phyloP scores from a whole-genome alignment of 2,113 vertebrate species.

The Holacanthus passer region DNA sequence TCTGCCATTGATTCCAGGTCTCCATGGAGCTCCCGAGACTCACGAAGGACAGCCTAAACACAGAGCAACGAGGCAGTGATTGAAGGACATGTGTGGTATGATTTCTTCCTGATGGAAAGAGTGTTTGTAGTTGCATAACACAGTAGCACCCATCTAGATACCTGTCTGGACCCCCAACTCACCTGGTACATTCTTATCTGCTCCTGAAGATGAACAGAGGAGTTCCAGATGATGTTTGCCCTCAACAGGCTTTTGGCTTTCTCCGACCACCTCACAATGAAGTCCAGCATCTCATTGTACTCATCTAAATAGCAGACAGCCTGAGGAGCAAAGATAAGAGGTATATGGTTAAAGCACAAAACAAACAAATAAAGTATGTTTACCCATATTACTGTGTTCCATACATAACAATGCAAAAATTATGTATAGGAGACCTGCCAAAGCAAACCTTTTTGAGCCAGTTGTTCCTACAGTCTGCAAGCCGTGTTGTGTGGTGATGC shows the following conservation, averaged over 20 bases:
- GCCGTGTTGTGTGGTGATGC: slow-evolving; percentile 88
- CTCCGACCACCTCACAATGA: slow-evolving; percentile 91
- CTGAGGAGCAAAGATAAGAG: slow-evolving; percentile 70
- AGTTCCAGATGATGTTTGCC: slow-evolving; percentile 91
- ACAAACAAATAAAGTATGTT: not conserved
- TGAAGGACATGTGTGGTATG: not conserved
- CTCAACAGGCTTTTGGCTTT: slow-evolving; percentile 91
- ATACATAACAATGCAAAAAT: not conserved
- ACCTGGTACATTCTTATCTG: slow-evolving; percentile 94
- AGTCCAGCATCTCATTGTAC: slow-evolving; percentile 92
- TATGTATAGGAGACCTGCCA: not conserved
- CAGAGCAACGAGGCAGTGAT: not conserved
- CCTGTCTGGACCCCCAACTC: not conserved
- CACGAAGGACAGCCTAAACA: slow-evolving; percentile 90
- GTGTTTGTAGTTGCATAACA: not conserved
- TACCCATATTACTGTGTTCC: not conserved
- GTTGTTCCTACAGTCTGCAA: slow-evolving; percentile 88
- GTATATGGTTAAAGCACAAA: slow-evolving; percentile 13
- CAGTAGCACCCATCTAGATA: not conserved
- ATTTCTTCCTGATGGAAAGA: not conserved
- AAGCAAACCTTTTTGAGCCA: slow-evolving; percentile 90
- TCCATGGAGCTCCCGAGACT: slow-evolving; percentile 91
- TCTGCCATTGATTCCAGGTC: slow-evolving; percentile 92
- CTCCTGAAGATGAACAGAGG: slow-evolving; percentile 91
- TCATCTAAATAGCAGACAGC: slow-evolving; percentile 90